Evolutionary conservation across 2,113 vertebrate genomes (phyloP).

Genomic region (Chlamydotis undulata): DNA sequence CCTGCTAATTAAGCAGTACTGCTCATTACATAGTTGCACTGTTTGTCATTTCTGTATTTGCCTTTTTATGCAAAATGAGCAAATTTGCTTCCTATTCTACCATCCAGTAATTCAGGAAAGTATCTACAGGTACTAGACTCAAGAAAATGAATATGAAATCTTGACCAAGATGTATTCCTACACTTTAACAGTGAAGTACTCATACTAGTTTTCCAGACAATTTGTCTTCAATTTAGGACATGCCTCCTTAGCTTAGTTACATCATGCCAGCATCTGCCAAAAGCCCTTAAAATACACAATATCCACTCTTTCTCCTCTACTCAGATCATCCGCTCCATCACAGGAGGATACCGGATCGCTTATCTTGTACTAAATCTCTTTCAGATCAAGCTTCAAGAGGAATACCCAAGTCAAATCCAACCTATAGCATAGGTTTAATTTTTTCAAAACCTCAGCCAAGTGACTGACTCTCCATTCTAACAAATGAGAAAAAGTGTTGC

Average conservation of each 20-base stretch:
- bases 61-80: neutral
- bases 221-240: neutral
- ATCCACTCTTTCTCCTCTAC: neutral
- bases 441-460: neutral
- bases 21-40: neutral
- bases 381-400: neutral
- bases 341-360: neutral
- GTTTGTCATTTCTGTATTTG: neutral
- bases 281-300: neutral
- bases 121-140: neutral
- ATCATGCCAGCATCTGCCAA: rapidly evolving
- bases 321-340: neutral
- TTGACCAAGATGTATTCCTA: neutral
- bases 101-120: neutral
- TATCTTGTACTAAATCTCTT: neutral
- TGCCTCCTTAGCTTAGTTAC: neutral
- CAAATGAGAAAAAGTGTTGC: neutral
- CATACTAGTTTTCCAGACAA: neutral
- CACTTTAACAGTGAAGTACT: neutral
- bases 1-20: neutral
- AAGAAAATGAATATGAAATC: neutral
- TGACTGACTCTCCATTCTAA: neutral
- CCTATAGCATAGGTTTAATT: neutral
- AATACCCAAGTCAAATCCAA: neutral
- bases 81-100: neutral